Evolutionary conservation across 2,888 invertebrate species (phyloP).

Genomic region (Lypha dubia): DNA sequence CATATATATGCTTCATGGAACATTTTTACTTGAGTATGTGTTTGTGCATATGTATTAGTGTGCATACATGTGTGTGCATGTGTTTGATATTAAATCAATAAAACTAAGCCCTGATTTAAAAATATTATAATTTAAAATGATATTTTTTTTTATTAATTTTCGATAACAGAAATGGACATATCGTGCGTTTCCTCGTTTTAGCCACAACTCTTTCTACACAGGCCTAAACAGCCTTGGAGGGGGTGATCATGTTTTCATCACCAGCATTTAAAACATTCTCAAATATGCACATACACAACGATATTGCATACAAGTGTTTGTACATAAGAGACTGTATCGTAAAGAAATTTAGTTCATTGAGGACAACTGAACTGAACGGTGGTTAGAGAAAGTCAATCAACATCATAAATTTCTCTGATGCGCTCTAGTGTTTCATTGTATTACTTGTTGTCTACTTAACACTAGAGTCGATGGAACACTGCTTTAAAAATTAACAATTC

Average conservation of each 20-base stretch:
- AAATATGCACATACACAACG: no score
- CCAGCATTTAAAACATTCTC: no score
- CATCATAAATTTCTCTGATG: no score
- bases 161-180: background rate
- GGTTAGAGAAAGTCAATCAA: no score
- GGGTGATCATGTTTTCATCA: background rate
- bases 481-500: no score
- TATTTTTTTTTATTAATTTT: constrained; percentile 10
- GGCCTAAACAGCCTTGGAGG: background rate
- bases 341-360: no score
- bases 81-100: constrained; percentile 15
- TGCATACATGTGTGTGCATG: background rate
- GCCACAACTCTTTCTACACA: background rate
- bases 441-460: no score
- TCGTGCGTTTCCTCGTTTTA: background rate
- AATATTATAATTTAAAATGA: constrained; percentile 62
- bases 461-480: no score
- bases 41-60: background rate
- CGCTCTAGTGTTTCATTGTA: no score
- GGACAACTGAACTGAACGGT: no score
- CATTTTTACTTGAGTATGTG: constrained; percentile 19
- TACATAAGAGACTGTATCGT: no score
- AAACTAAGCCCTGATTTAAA: constrained; percentile 46
- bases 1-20: constrained; percentile 49
- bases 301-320: no score